These are phyloP conservation scores for Lophius piscatorius DNA, from an alignment of 2,113 vertebrate genomes.

Conservation along the genomic window DNA sequence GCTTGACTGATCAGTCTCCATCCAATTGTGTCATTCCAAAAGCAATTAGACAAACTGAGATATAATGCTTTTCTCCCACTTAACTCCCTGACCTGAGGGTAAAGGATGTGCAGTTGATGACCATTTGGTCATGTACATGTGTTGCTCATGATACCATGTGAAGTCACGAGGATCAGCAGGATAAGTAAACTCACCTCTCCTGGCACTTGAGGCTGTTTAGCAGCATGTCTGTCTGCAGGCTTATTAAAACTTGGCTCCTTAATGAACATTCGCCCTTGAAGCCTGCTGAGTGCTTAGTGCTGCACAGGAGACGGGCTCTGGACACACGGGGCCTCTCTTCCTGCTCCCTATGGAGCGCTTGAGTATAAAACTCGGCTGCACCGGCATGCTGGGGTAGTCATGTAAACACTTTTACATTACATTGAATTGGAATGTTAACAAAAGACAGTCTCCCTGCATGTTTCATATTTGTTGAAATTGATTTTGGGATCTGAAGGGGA, in stretches of 20 bases:
- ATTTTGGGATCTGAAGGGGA: slow-evolving; percentile 10
- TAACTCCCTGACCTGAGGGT: slow-evolving; percentile 6
- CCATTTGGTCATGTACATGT: slow-evolving; percentile 18
- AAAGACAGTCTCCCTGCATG: slow-evolving; percentile 29
- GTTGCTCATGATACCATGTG: slow-evolving; percentile 51
- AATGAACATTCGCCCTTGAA: slow-evolving; percentile 76
- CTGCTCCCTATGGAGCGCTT: slow-evolving; percentile 69
- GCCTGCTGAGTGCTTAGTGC: slow-evolving; percentile 73
- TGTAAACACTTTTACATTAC: slow-evolving; percentile 70
- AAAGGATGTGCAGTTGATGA: slow-evolving; percentile 28
- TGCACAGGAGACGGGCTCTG: slow-evolving; percentile 65
- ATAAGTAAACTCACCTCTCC: slow-evolving; percentile 68
- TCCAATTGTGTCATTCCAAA: neutral
- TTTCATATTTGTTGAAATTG: slow-evolving; percentile 22
- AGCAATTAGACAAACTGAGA: neutral
- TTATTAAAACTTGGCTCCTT: slow-evolving; percentile 79
- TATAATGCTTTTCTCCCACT: neutral
- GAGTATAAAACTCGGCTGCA: slow-evolving; percentile 66
- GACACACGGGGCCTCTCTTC: slow-evolving; percentile 72
- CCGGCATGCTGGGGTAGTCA: slow-evolving; percentile 48
- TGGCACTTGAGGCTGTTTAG: slow-evolving; percentile 71
- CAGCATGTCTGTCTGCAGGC: slow-evolving; percentile 76
- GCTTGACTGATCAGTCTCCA: neutral
- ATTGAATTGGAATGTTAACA: slow-evolving; percentile 68
- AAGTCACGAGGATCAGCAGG: slow-evolving; percentile 64